Evolutionary conservation across 2,113 vertebrate species (phyloP).

Genomic region (Python bivittatus): DNA sequence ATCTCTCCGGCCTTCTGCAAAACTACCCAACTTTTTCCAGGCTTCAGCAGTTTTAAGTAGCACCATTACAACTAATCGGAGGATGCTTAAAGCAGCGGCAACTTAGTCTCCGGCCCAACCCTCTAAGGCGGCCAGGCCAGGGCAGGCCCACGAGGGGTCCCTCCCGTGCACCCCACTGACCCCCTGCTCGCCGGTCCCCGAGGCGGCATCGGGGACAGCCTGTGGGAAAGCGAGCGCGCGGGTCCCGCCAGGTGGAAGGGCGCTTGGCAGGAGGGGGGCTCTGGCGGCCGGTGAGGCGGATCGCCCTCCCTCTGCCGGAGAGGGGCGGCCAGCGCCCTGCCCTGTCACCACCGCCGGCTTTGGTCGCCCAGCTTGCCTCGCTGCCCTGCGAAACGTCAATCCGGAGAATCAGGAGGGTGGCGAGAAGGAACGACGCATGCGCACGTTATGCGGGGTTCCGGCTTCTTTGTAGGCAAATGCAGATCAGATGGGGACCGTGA

Average conservation of each 20-base stretch:
- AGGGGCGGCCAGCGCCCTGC: not conserved
- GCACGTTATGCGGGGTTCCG: not conserved
- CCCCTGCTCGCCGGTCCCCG: not conserved
- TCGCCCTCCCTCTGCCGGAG: not conserved
- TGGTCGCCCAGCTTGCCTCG: not conserved
- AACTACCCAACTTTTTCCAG: not conserved
- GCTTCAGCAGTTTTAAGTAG: not conserved
- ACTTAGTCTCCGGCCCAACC: not conserved
- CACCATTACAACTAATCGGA: not conserved
- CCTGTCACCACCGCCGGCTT: not conserved
- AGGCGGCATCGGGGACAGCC: not conserved
- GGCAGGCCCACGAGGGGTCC: not conserved
- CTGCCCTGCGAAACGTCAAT: not conserved
- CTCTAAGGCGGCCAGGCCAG: not conserved
- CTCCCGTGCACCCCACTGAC: not conserved
- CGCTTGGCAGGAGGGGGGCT: not conserved
- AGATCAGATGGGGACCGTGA: slow-evolving; percentile 53
- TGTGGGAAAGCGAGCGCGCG: not conserved
- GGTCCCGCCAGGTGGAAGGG: not conserved
- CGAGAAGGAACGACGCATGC: not conserved
- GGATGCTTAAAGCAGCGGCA: not conserved
- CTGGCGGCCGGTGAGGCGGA: not conserved
- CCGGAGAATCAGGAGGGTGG: not conserved
- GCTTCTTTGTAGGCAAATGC: slow-evolving; percentile 43
- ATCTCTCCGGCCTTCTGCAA: not conserved